A percentile compares a stretch with the other conserved stretches of the same genome.
These are phyloP conservation scores for Brachycybe producta DNA, from an alignment of 2,888 invertebrate genomes.

Conservation along the genomic window DNA sequence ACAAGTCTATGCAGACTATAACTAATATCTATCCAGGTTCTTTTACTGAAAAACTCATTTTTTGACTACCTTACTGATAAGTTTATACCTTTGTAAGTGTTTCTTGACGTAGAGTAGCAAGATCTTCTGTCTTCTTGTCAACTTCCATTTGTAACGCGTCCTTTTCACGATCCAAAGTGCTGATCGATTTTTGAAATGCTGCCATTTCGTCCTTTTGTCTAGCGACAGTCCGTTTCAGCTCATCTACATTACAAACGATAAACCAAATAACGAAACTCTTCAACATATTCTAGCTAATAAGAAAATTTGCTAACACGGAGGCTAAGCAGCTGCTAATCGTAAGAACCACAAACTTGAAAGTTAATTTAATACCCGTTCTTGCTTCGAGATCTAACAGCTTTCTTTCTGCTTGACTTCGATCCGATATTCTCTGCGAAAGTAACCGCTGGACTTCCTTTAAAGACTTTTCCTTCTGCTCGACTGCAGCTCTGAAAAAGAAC, in stretches of 20 bases:
- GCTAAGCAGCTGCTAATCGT: too few species aligned
- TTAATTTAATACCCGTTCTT: slow-evolving; percentile 1
- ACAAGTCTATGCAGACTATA: too few species aligned
- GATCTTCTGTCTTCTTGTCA: slow-evolving; percentile 6
- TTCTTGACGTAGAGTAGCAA: background rate
- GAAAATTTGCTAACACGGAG: too few species aligned
- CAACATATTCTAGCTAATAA: background rate
- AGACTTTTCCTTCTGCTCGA: slow-evolving; percentile 2
- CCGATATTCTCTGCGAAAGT: slow-evolving; percentile 2
- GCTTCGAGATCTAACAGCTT: slow-evolving; percentile 4
- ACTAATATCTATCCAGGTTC: too few species aligned
- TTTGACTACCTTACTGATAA: too few species aligned
- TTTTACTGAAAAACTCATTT: too few species aligned
- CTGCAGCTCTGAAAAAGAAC: background rate
- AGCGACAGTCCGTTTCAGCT: background rate
- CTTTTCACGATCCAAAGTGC: slow-evolving; percentile 6
- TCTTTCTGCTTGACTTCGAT: slow-evolving; percentile 2
- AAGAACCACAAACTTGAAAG: background rate
- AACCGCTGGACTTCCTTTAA: slow-evolving; percentile 4
- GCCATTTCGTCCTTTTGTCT: background rate
- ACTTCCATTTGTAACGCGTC: slow-evolving; percentile 5
- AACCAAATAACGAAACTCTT: background rate
- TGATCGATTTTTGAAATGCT: background rate
- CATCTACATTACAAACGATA: background rate
- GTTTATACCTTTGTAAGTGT: background rate